A percentile compares a stretch with the other conserved stretches of the same genome.
Evolutionary conservation across 2,797 vertebrate species (phyloP).

Genomic region (Gouania willdenowi): DNA sequence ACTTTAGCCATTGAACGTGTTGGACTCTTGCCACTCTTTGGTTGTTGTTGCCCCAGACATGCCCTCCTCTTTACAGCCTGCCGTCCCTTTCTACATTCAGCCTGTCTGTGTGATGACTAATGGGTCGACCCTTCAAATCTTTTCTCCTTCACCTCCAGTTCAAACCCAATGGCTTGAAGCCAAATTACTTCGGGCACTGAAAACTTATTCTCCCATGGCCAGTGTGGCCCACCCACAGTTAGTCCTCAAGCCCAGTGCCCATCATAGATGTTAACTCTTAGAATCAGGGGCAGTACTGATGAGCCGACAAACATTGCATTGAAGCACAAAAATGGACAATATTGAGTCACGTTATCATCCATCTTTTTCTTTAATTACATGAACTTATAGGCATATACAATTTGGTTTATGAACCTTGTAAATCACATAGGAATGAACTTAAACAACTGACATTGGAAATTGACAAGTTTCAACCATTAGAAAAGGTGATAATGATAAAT

Average conservation of each 20-base stretch:
- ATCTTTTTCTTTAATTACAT: constrained; percentile 18
- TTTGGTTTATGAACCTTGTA: constrained; percentile 11
- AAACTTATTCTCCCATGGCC: constrained; percentile 35
- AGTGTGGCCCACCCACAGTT: constrained; percentile 38
- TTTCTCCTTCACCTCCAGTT: neutral
- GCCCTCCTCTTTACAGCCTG: constrained; percentile 29
- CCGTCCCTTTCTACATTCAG: constrained; percentile 31
- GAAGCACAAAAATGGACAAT: neutral
- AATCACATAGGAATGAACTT: neutral
- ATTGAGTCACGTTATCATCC: constrained; percentile 10
- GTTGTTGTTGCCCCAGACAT: constrained; percentile 51
- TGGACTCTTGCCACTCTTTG: constrained; percentile 28
- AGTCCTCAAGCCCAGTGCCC: constrained; percentile 2
- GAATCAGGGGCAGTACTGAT: constrained; percentile 20
- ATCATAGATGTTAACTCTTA: constrained; percentile 18
- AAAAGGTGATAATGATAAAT: constrained; percentile 1
- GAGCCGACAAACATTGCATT: neutral
- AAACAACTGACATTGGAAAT: constrained; percentile 10
- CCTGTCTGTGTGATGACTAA: constrained; percentile 45
- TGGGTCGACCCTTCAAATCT: constrained; percentile 13
- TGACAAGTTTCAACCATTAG: neutral
- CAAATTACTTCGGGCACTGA: constrained; percentile 51
- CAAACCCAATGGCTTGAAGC: constrained; percentile 26
- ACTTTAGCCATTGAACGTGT: constrained; percentile 9
- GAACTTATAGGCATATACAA: constrained; percentile 22